These are phyloP conservation scores for Auanema freiburgensis DNA, from an alignment of 2,888 invertebrate species.

Conservation along the genomic window DNA sequence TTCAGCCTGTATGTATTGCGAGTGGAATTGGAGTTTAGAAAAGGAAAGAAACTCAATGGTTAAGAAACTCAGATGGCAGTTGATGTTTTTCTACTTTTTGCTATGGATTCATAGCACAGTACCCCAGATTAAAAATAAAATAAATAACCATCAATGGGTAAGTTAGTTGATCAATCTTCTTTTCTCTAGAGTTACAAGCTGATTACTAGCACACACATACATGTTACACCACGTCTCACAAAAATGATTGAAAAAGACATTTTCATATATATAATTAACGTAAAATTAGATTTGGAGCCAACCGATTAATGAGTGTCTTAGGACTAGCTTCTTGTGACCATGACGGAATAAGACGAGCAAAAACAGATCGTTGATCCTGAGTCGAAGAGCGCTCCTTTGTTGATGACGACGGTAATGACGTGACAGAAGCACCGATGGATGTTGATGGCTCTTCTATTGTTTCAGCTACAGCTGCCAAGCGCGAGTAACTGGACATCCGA, in stretches of 20 bases:
- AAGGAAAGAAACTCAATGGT: not conserved
- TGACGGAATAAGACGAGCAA: conserved; percentile 38
- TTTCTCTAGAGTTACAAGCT: not conserved
- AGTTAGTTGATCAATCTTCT: not conserved
- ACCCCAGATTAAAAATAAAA: too few species aligned
- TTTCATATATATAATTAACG: not conserved
- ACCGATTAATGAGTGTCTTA: conserved; percentile 16
- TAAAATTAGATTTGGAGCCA: not conserved
- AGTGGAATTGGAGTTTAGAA: not conserved
- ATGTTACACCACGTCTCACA: not conserved
- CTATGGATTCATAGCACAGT: too few species aligned
- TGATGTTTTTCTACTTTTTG: too few species aligned
- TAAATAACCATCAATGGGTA: too few species aligned
- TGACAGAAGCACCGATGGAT: not conserved
- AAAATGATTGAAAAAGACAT: not conserved
- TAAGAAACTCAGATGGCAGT: not conserved
- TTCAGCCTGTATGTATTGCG: not conserved
- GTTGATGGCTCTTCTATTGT: conserved; percentile 4
- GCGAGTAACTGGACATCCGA: conserved; percentile 13
- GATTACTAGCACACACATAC: not conserved
- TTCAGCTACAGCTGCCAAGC: conserved; percentile 16
- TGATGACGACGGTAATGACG: not conserved
- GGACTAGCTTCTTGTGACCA: conserved; percentile 23
- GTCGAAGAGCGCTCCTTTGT: too few species aligned
- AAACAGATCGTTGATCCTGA: conserved; percentile 28